Conservation (phyloP, 1,140 invertebrate genomes). For the Drosophila athabasca region DNA sequence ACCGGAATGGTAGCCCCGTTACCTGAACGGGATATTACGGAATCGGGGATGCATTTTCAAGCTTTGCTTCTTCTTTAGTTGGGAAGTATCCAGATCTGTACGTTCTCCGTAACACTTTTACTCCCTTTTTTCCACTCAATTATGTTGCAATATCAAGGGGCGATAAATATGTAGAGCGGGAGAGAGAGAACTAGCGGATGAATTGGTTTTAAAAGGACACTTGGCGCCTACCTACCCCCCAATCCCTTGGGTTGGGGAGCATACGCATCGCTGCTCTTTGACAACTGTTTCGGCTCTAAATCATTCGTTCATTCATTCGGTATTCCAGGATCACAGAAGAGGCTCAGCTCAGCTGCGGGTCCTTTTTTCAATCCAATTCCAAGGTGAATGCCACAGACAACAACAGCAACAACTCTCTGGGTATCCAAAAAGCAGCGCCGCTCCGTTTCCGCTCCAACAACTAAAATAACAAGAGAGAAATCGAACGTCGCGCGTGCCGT, state of each 20-base stretch:
- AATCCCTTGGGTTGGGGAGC: slow-evolving; percentile 16
- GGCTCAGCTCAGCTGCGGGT: slow-evolving; percentile 50
- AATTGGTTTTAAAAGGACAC: slow-evolving; percentile 77
- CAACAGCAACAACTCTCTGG: slow-evolving; percentile 7
- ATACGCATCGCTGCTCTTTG: slow-evolving; percentile 81
- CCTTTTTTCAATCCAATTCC: slow-evolving; percentile 33
- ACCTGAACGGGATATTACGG: too few species aligned
- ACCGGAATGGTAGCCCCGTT: too few species aligned
- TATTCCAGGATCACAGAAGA: slow-evolving; percentile 35
- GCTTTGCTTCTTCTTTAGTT: too few species aligned
- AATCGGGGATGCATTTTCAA: too few species aligned
- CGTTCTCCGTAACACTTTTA: slow-evolving; percentile 17
- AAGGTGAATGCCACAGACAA: too few species aligned
- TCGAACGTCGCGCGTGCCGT: slow-evolving; percentile 74
- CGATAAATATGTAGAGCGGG: slow-evolving; percentile 66
- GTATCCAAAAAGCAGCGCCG: slow-evolving; percentile 49
- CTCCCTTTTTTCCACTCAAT: slow-evolving; percentile 72
- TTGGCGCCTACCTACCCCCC: slow-evolving; percentile 54
- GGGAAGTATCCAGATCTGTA: too few species aligned
- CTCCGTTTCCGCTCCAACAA: slow-evolving; percentile 76
- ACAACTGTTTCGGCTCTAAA: slow-evolving; percentile 76
- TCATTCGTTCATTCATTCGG: slow-evolving; percentile 61
- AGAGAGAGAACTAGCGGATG: slow-evolving; percentile 50
- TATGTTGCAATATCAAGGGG: slow-evolving; percentile 42
- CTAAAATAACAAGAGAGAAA: slow-evolving; percentile 42